Conservation (phyloP, 2,888 invertebrate species). For the Parnassius smintheus region DNA sequence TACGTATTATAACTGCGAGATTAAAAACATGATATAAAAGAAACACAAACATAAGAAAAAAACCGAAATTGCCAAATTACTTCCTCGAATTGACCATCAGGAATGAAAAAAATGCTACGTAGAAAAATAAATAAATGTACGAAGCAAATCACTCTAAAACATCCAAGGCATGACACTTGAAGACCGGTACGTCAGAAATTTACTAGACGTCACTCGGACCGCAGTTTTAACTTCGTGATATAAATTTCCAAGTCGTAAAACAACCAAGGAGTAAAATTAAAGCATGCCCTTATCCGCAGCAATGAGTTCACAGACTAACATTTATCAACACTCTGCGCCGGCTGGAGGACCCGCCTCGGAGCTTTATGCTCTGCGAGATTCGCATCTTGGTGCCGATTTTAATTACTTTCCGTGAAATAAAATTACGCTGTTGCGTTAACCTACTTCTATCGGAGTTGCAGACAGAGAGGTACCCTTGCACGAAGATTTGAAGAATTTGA, state of each 20-base stretch:
- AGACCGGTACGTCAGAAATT: no score
- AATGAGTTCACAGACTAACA: constrained; percentile 2
- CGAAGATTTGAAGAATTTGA: background rate
- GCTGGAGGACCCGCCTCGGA: constrained; percentile 5
- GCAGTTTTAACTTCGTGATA: constrained; percentile 7
- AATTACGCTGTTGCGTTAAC: constrained; percentile 11
- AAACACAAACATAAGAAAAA: no score
- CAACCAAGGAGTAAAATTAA: constrained; percentile 25
- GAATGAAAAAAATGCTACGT: no score
- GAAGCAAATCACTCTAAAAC: no score
- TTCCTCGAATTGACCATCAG: no score
- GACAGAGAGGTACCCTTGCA: background rate
- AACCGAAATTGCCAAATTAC: no score
- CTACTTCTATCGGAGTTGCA: constrained; percentile 3
- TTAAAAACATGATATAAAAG: no score
- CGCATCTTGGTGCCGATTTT: constrained; percentile 17
- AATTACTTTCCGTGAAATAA: constrained; percentile 12
- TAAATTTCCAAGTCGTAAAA: constrained; percentile 27
- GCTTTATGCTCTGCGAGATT: constrained; percentile 15
- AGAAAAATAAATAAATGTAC: no score
- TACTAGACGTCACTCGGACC: constrained; percentile 1
- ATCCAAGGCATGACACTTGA: no score
- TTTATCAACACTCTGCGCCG: constrained; percentile 11
- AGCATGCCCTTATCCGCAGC: constrained; percentile 16
- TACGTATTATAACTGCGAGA: no score